phyloP scores from a whole-genome alignment of 2,797 vertebrate species.

The Esox lucius region DNA sequence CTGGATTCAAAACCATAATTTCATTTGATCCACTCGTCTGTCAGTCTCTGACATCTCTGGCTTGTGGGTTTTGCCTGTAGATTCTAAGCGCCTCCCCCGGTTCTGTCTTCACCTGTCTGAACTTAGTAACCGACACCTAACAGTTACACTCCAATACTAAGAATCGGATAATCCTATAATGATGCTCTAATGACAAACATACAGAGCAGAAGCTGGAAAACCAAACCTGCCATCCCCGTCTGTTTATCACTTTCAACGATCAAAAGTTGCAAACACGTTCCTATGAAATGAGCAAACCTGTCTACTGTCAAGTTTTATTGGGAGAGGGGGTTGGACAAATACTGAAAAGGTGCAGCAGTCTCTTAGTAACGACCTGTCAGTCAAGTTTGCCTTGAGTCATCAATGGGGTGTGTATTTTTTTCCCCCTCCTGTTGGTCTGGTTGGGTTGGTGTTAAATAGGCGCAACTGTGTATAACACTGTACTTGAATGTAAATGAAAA shows the following conservation, averaged over 20 bases:
- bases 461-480: slow-evolving; percentile 14
- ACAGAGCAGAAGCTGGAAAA: no score
- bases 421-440: slow-evolving; percentile 9
- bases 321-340: neutral
- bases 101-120: no score
- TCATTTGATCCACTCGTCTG: neutral
- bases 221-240: no score
- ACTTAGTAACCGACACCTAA: neutral
- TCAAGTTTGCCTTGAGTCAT: slow-evolving; percentile 41
- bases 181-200: neutral
- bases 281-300: neutral
- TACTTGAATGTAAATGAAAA: slow-evolving; percentile 24
- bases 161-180: neutral
- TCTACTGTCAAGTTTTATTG: neutral
- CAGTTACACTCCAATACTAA: neutral
- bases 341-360: neutral
- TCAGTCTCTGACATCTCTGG: neutral
- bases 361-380: slow-evolving; percentile 23
- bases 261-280: neutral
- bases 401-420: slow-evolving; percentile 20
- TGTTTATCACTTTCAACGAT: no score
- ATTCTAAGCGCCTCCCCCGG: no score
- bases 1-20: neutral
- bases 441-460: slow-evolving; percentile 22
- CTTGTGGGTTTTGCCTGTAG: neutral